Evolutionary conservation across 2,888 invertebrate genomes (phyloP), one percentile per base, ranked within the genome.

Genomic region (Exephanes ischioxanthus): DNA sequence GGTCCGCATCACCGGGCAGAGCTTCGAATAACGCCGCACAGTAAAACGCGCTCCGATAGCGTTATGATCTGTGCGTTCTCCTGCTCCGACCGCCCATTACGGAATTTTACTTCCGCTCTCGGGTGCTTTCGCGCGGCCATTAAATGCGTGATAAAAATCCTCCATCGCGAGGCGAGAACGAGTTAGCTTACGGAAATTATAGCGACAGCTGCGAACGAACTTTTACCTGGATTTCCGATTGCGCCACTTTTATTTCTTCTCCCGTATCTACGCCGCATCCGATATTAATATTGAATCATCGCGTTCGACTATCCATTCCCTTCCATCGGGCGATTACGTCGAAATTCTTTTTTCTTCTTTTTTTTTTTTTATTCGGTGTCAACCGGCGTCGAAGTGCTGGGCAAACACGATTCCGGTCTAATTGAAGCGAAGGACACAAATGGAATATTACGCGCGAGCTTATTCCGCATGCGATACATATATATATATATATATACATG

Each of bases 271-370:
- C 0, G 30, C 30, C 30, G n/a, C 22, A 53, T 45, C 22, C 16
- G 55, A 75, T 71, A 71, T 82, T 79, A 79, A 85, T 82, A 82
- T 79, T 82, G 70, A 79, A 82, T 82, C 73, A 79, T 68, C 68
- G 37, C 19, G 48, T 73, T 75, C 48, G 58, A 79, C 51, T 19
- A 26, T 48, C 75, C 61, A 75, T 85, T 80, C 61, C n/a, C 22
- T 14, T 48, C 45, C 45, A 48, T 48, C 16, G 9, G 11, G 48
- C 22, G 7, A 33, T 37, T 58, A 76, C 58, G 55, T 0, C 3
- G 22, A 70, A 72, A 78, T 73, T 83, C n/a, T 41, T 66, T 22
- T 22, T 14, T 71, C 70, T 73, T 41, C 33, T 53, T 58, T 33
- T 58, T 33, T 41, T n/a, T 53, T 53, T 75, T 73, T 73, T 6